These are phyloP conservation scores for Boloria selene DNA, from an alignment of 2,888 invertebrate genomes.

Conservation along the genomic window DNA sequence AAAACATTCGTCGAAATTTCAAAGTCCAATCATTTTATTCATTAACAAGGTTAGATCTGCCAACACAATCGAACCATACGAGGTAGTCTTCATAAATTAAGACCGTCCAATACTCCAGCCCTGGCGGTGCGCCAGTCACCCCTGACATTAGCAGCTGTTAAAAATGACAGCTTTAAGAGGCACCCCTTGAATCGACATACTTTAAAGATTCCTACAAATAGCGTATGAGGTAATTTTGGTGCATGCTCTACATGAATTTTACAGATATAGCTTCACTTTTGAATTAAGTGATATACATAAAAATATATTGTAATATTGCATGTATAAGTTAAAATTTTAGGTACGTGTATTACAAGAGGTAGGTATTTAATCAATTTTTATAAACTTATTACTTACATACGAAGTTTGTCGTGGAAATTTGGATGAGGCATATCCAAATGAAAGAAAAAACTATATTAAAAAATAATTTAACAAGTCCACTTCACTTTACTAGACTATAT, in stretches of 20 bases:
- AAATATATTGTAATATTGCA: no score
- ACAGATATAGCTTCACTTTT: no score
- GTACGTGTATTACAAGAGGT: no score
- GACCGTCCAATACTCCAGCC: conserved; percentile 39
- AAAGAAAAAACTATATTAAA: no score
- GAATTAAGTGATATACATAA: no score
- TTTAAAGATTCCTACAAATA: conserved; percentile 25
- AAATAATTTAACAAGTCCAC: no score
- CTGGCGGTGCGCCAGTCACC: conserved; percentile 56
- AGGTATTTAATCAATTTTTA: no score
- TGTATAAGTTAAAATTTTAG: no score
- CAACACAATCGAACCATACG: conserved; percentile 30
- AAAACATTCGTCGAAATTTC: not conserved
- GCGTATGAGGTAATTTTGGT: conserved; percentile 19
- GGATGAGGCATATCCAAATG: no score
- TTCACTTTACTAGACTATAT: no score
- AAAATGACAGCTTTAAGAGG: conserved; percentile 52
- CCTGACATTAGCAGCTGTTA: conserved; percentile 49
- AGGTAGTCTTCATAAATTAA: conserved; percentile 40
- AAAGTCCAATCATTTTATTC: conserved; percentile 28
- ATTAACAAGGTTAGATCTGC: conserved; percentile 33
- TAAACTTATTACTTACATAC: no score
- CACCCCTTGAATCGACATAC: conserved; percentile 38
- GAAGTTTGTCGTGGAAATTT: no score
- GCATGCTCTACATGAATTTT: conserved; percentile 1